Base-by-base conservation (phyloP, 2,113 vertebrate species). In the Gobiocypris rarus region DNA sequence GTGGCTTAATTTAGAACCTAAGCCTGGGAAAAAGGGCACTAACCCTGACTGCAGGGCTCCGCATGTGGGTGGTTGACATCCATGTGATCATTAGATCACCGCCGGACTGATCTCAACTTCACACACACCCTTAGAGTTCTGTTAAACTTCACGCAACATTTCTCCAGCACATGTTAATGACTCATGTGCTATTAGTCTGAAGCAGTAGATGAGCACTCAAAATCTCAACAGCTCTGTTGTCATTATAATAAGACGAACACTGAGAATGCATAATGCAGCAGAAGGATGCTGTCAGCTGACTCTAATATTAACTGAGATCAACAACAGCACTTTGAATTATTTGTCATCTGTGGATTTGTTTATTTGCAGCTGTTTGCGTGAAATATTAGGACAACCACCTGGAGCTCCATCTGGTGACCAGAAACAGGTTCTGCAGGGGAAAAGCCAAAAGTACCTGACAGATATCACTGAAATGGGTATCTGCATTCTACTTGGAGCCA, bases 331-430 rank as follows among this genome's bases (percentile, higher is more conserved):
- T 78, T 41, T 78, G 8, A 79, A 63, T 79, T 8, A 63, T 45
- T 6, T 43, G 24, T 63, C 76, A 63, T 79, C 76, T 63, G 50
- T 38, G 56, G 7, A 45, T 17, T 61, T 63, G 24, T 28, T 26
- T 28, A 45, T 28, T 17, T 78, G 22, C 75, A 78, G 34, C 22
- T 61, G 75, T 26, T 43, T 43, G 34, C 14, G n/a, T 45, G 22
- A 61, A 79, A 67, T 56, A 41, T 19, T 43, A 58, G 10, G 17
- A 48, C 41, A 84, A 73, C 81, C 75, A 90, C 78, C 88, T 86
- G 87, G 83, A 92, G 91, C 92, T 86, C 93, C 91, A 89, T 88
- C 92, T 81, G 86, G 89, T 92, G 93, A 90, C 45, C 84, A 87
- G 41, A 84, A 28, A 0, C 4, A 1, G 15, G 10, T 81, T 82